Conservation (phyloP, 2,797 vertebrate species). For the Clarias pachynema region DNA sequence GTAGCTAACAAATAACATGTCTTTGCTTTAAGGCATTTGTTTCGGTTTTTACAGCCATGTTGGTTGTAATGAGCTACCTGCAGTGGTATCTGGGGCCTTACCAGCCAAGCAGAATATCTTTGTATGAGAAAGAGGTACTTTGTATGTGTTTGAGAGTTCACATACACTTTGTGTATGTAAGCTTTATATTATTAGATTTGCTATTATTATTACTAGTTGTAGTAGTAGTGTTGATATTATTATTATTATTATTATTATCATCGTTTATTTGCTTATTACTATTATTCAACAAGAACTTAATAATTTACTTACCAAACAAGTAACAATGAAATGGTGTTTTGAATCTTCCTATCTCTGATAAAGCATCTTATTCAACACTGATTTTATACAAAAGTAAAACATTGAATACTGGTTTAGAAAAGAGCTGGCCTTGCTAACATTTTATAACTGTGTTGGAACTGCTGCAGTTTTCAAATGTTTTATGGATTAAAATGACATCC, state of each 20-base stretch:
- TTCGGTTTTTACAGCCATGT: constrained; percentile 57
- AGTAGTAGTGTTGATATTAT: too few species aligned
- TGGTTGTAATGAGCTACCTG: constrained; percentile 70
- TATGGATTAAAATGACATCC: constrained; percentile 43
- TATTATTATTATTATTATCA: background rate
- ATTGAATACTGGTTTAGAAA: background rate
- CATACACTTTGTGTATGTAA: background rate
- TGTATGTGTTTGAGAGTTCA: constrained; percentile 63
- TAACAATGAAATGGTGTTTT: background rate
- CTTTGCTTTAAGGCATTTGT: background rate
- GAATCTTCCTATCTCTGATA: background rate
- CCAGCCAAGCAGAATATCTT: constrained; percentile 67
- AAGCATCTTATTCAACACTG: background rate
- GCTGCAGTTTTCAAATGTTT: constrained; percentile 36
- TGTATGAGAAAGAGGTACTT: constrained; percentile 54
- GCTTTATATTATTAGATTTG: background rate
- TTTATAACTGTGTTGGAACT: constrained; percentile 19
- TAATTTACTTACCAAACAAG: background rate
- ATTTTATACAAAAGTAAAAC: background rate
- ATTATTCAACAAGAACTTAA: background rate
- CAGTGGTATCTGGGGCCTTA: constrained; percentile 74
- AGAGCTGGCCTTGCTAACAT: constrained; percentile 9
- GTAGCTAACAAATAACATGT: background rate
- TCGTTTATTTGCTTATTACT: too few species aligned
- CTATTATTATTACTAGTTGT: background rate